phyloP scores from a whole-genome alignment of 2,113 vertebrate species.

The Entosphenus tridentatus region DNA sequence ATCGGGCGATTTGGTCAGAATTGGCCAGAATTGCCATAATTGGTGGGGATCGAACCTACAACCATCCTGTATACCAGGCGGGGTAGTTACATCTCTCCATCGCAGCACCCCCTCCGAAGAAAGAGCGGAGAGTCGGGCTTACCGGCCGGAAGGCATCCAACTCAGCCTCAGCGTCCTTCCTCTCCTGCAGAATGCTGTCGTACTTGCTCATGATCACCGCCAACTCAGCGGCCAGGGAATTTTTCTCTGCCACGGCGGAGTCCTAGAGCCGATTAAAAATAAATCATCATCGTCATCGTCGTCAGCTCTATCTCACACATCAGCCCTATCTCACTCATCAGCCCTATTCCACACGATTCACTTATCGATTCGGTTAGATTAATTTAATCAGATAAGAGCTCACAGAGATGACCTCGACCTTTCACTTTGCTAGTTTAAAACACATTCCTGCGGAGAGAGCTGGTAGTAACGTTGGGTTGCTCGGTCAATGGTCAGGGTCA shows the following conservation, averaged over 20 bases:
- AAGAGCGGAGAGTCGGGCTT: constrained; percentile 9
- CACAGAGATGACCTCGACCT: too few relatives aligned
- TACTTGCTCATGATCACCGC: constrained; percentile 26
- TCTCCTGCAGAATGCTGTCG: constrained; percentile 27
- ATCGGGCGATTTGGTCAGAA: too few relatives aligned
- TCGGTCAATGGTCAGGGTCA: too few relatives aligned
- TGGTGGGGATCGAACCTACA: not conserved
- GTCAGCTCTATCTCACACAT: not conserved
- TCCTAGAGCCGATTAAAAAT: constrained; percentile 21
- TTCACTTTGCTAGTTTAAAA: too few relatives aligned
- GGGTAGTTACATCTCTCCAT: not conserved
- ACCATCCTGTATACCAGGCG: not conserved
- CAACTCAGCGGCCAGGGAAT: constrained; percentile 22
- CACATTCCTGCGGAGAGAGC: too few relatives aligned
- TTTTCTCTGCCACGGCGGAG: constrained; percentile 23
- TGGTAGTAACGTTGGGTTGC: too few relatives aligned
- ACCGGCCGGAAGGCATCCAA: constrained; percentile 33
- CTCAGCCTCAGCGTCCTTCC: constrained; percentile 28
- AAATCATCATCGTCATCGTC: not conserved
- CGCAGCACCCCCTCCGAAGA: not conserved
- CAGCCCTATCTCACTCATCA: not conserved
- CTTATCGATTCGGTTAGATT: too few relatives aligned
- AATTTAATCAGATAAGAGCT: too few relatives aligned
- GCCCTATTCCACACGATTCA: too few relatives aligned
- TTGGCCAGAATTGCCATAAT: too few relatives aligned